Base-by-base conservation (phyloP, 1,140 invertebrate genomes). In the Riptortus pedestris region DNA sequence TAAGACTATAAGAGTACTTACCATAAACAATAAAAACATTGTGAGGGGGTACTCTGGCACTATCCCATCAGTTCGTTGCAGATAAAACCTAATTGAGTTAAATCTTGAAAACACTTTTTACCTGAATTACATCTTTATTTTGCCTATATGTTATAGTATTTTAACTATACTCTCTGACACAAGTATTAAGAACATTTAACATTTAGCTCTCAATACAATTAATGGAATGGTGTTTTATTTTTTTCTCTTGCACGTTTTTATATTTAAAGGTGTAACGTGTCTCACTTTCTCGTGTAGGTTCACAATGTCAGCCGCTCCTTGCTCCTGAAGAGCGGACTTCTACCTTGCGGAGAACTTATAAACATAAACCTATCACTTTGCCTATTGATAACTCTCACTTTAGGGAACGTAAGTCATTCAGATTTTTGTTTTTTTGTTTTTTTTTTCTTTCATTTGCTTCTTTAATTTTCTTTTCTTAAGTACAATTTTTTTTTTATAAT, bases 351-450 rank as follows among this genome's bases (percentile, higher is more conserved):
- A 74, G 77, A 70, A 73, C 76, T 69, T 74, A 78, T 71, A 82
- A 81, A 78, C 75, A 80, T 71, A 84, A 84, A 77, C 79, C 80
- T 67, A 81, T 83, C 73, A 77, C 79, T 71, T 78, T 83, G 66
- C 81, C 81, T 66, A 78, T 75, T 63, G 75, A 75, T 66, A 73
- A 69, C 45, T 74, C 74, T 68, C 76, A 73, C 33, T 69, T 73
- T 18, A 70, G 74, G 68, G 76, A 78, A 72, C 72, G 76, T 77
- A 72, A 76, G 76, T 77, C 73, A 60, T 48, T 29, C 33, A 65
- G 59, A 59, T 58, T 65, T 52, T 33, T 28, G 24, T 61, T 60
- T 65, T 51, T 31, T 65, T 51, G 33, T 62, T 66, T 66, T 61
- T 22, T 66, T 63, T 66, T 28, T 57, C 29, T 55, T 61, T 63